These are phyloP conservation scores for Pipistrellus pygmaeus DNA, from an alignment of 2,797 vertebrate genomes.

Conservation along the genomic window DNA sequence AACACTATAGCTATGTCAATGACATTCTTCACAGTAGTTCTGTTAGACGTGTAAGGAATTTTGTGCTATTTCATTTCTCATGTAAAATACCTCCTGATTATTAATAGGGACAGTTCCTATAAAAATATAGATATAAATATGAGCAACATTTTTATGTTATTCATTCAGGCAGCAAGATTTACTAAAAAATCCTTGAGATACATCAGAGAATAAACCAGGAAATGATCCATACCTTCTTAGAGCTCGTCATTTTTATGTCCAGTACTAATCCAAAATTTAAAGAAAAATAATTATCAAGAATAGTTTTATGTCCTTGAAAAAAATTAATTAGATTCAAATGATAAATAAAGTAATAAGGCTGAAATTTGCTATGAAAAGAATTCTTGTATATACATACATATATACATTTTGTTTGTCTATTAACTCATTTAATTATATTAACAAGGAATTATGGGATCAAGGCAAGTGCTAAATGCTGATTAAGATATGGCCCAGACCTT, in stretches of 20 bases:
- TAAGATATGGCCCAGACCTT: neutral
- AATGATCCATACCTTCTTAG: neutral
- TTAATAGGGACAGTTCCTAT: neutral
- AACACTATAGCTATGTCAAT: neutral
- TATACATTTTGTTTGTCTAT: neutral
- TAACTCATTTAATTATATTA: neutral
- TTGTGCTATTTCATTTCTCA: neutral
- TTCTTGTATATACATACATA: neutral
- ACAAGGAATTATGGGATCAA: neutral
- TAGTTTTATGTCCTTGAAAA: neutral
- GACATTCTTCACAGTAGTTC: neutral
- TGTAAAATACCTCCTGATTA: neutral
- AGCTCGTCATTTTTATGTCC: neutral
- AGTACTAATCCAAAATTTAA: neutral
- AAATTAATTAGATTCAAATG: neutral
- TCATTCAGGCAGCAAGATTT: constrained; percentile 8
- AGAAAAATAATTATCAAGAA: neutral
- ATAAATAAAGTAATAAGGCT: constrained; percentile 19
- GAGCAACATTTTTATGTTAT: neutral
- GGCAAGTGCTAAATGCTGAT: neutral
- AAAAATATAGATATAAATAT: neutral
- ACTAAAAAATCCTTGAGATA: neutral
- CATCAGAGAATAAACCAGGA: neutral
- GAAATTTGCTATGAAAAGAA: neutral
- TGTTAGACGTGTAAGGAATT: neutral